phyloP scores from a whole-genome alignment of 2,113 vertebrate genomes.

The Anhinga anhinga region DNA sequence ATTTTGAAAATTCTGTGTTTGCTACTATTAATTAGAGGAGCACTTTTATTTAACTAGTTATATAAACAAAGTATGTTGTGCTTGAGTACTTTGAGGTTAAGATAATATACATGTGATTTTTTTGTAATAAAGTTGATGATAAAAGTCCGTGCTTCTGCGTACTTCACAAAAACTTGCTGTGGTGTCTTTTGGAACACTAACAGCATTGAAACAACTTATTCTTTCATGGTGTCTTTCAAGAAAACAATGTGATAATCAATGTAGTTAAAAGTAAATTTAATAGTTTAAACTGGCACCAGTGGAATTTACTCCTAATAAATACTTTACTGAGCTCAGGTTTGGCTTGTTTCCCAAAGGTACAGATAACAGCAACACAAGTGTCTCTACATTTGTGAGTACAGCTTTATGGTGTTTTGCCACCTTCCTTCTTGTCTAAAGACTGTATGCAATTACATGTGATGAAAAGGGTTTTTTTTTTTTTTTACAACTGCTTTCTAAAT shows the following conservation, averaged over 20 bases:
- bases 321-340: background rate
- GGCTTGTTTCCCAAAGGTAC: background rate
- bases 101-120: background rate
- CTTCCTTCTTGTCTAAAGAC: background rate
- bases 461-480: background rate
- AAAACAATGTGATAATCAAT: background rate
- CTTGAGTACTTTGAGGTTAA: background rate
- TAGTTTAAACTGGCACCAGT: background rate
- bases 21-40: background rate
- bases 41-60: background rate
- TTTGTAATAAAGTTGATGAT: background rate
- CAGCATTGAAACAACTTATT: background rate
- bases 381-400: background rate
- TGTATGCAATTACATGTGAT: background rate
- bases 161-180: background rate
- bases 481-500: background rate
- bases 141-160: background rate
- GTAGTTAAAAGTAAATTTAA: background rate
- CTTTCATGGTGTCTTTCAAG: background rate
- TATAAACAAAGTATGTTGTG: fast-evolving
- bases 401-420: background rate
- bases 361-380: background rate
- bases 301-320: background rate
- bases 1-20: background rate
- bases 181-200: background rate